Percentiles rank a stretch among this genome's conserved stretches.
Conservation (phyloP, 1,140 invertebrate species). For the Meloidogyne hapla region DNA sequence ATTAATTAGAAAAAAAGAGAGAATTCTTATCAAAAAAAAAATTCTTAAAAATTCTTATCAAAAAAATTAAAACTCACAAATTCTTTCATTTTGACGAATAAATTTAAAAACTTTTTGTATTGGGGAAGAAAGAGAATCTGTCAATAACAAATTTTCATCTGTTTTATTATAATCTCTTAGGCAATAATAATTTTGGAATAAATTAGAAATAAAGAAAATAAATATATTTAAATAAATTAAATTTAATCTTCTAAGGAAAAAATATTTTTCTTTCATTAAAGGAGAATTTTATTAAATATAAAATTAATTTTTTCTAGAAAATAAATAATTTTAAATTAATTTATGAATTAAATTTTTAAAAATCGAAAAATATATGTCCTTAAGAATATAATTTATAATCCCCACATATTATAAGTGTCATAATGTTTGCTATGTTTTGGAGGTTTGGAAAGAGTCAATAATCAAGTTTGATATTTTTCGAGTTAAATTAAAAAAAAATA, state of each 20-base stretch:
- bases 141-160: background rate
- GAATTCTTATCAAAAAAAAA: conserved; percentile 12
- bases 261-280: conserved; percentile 7
- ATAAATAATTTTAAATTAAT: background rate
- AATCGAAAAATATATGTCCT: too few relatives aligned
- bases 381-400: too few relatives aligned
- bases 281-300: background rate
- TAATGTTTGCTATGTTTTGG: too few relatives aligned
- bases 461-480: too few relatives aligned
- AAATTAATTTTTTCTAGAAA: background rate
- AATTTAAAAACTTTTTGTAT: conserved; percentile 24
- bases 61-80: conserved; percentile 29
- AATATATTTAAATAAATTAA: background rate
- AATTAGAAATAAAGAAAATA: background rate
- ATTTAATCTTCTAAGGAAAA: background rate
- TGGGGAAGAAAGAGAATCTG: background rate
- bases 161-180: background rate
- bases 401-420: too few relatives aligned
- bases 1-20: too few relatives aligned
- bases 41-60: conserved; percentile 14
- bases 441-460: too few relatives aligned
- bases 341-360: conserved; percentile 4
- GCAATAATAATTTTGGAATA: background rate
- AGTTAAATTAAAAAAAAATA: background rate
- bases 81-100: conserved; percentile 34